Conservation (phyloP, 2,113 vertebrate genomes). For the Acinonyx jubatus region DNA sequence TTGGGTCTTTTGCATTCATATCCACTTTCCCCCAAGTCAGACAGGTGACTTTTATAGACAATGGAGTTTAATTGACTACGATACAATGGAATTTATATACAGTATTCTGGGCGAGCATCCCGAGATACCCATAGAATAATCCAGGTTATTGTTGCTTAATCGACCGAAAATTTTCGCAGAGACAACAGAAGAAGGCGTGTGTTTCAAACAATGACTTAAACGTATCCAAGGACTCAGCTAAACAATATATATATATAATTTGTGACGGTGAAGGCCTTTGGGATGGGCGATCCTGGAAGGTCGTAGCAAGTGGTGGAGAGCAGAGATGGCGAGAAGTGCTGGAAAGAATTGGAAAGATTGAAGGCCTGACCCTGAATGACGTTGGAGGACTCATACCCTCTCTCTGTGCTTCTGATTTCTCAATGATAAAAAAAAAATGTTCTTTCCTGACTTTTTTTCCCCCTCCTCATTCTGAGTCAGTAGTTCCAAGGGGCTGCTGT, state of each 20-base stretch:
- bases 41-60: conserved; percentile 81
- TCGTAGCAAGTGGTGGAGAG: fast-evolving
- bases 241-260: conserved; percentile 50
- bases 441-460: neutral
- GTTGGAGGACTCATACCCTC: neutral
- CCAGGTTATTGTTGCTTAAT: conserved; percentile 82
- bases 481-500: neutral
- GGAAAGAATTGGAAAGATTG: neutral
- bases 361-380: fast-evolving
- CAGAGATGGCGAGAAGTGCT: neutral
- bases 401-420: neutral
- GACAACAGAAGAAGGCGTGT: conserved; percentile 56
- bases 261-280: neutral
- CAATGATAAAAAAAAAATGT: neutral
- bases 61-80: conserved; percentile 80
- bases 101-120: conserved; percentile 76
- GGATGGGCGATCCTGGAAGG: conserved; percentile 11
- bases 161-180: conserved; percentile 77
- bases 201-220: conserved; percentile 78
- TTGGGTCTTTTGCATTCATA: conserved; percentile 73
- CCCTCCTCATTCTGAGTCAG: neutral
- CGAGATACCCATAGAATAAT: conserved; percentile 78
- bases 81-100: conserved; percentile 78
- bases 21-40: conserved; percentile 70
- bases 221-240: conserved; percentile 56